These are phyloP conservation scores for Telenomus remus DNA, from an alignment of 1,140 invertebrate genomes.

Conservation along the genomic window DNA sequence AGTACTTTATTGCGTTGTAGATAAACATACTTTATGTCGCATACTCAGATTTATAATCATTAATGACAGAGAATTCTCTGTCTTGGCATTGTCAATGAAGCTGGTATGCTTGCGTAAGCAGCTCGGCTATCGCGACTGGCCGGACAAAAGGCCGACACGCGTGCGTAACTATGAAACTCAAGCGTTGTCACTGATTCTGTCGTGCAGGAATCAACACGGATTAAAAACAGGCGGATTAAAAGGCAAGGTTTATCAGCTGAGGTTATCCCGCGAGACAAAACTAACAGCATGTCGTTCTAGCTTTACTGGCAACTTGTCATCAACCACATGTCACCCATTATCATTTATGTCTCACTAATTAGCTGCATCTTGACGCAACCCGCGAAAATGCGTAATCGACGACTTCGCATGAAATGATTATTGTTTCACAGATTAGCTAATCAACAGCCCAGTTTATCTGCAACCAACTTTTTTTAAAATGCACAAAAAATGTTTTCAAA, in stretches of 20 bases:
- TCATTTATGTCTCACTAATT: constrained; percentile 74
- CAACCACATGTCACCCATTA: constrained; percentile 73
- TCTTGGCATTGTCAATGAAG: constrained; percentile 45
- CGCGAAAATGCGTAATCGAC: constrained; percentile 45
- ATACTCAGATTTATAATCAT: constrained; percentile 28
- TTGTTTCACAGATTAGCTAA: constrained; percentile 22
- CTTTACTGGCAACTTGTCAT: constrained; percentile 56
- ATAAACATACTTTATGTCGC: constrained; percentile 44
- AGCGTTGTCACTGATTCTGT: constrained; percentile 60
- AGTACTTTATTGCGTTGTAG: constrained; percentile 23
- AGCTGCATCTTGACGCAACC: constrained; percentile 63
- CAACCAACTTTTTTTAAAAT: constrained; percentile 2
- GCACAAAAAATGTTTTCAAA: no score
- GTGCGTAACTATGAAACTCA: constrained; percentile 29
- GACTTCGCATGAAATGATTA: constrained; percentile 32
- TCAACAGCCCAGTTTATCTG: constrained; percentile 19
- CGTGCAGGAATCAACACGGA: constrained; percentile 43
- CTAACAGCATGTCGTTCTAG: constrained; percentile 70
- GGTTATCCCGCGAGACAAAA: constrained; percentile 75
- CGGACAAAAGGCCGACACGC: constrained; percentile 43
- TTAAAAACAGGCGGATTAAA: no score
- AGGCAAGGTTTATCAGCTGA: constrained; percentile 66
- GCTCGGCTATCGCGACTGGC: constrained; percentile 25
- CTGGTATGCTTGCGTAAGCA: constrained; percentile 30
- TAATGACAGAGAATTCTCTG: no score